Evolutionary conservation across 2,113 vertebrate species (phyloP).

Genomic region (Halichoerus grypus): DNA sequence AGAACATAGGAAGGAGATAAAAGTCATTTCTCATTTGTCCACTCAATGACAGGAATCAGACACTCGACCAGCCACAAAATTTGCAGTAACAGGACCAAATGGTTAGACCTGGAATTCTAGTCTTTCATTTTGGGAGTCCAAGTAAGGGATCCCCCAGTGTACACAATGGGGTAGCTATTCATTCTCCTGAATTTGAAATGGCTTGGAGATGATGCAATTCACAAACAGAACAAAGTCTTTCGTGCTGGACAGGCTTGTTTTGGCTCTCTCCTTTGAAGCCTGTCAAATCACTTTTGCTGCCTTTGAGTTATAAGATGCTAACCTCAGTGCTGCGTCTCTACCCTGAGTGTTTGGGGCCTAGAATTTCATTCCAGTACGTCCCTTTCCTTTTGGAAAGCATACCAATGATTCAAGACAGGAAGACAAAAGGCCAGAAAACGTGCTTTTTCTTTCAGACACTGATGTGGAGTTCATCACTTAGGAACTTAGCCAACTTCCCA

Average conservation of each 20-base stretch:
- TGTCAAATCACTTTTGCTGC: slow-evolving; percentile 33
- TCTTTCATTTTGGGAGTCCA: neutral
- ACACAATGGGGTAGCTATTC: neutral
- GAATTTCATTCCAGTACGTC: neutral
- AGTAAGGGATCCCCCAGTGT: neutral
- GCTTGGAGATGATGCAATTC: slow-evolving; percentile 27
- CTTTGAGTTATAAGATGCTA: slow-evolving; percentile 55
- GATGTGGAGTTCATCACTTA: slow-evolving; percentile 6
- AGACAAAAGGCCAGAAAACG: slow-evolving; percentile 17
- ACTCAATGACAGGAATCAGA: slow-evolving; percentile 24
- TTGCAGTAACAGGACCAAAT: slow-evolving; percentile 8
- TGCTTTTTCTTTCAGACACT: neutral
- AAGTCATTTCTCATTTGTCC: slow-evolving; percentile 46
- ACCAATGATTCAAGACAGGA: neutral
- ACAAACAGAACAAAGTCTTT: slow-evolving; percentile 51
- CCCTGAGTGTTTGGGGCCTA: neutral
- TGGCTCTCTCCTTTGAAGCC: slow-evolving; percentile 45
- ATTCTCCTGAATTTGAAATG: slow-evolving; percentile 44
- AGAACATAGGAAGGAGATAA: slow-evolving; percentile 1
- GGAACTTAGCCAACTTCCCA: neutral
- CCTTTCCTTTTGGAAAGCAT: slow-evolving; percentile 22
- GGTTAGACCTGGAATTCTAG: neutral
- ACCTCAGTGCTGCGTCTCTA: slow-evolving; percentile 39
- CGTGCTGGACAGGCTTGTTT: neutral
- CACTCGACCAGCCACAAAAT: slow-evolving; percentile 34